Evolutionary conservation across 1,140 invertebrate species (phyloP), one percentile per base, ranked within the genome.

Genomic region (Hyles euphorbiae): DNA sequence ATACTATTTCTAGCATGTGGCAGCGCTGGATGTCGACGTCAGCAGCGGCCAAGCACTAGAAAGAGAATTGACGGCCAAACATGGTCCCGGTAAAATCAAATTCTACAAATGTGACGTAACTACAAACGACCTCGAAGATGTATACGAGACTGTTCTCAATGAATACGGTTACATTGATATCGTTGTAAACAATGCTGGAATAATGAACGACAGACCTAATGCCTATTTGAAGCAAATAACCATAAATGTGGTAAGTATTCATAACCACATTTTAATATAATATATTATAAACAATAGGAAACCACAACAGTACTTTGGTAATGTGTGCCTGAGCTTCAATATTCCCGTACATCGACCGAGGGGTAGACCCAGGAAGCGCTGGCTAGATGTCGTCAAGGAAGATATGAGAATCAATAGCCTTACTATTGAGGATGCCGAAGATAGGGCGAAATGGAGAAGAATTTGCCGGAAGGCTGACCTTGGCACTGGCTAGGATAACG

Each of bases 111-210:
- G 72, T 65, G 74, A 77, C 32, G 63, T 77, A 5, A 70, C 72
- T 0, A 58, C 60, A 0, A 58, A 68, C 9, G 63, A 72, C 9
- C 34, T 77, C 10, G 46, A 65, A 9, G 47, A 44, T 9, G 63
- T 58, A 3, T 74, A 65, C 36, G 53, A 65, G 22, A 60, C 46
- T 22, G 48, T 68, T 11, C 8, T 64, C 6, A 63, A 70, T 3
- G 78, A 90, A 8, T 80, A 92, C 48, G 91, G 92, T 0, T 89
- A 90, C 3, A 78, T 93, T 6, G 91, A 93, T 72, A 87, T 94
- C 4, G 88, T 93, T 33, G 81, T 94, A 46, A 94, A 94, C 74
- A 93, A 93, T 73, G 93, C 92, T 22, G 93, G 90, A 7, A 74
- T 78, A 12, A 64, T 81, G 53, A 70, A 79, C 44, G 79, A 81